Conservation (phyloP, 2,888 invertebrate species). For the Morpho helenor region DNA sequence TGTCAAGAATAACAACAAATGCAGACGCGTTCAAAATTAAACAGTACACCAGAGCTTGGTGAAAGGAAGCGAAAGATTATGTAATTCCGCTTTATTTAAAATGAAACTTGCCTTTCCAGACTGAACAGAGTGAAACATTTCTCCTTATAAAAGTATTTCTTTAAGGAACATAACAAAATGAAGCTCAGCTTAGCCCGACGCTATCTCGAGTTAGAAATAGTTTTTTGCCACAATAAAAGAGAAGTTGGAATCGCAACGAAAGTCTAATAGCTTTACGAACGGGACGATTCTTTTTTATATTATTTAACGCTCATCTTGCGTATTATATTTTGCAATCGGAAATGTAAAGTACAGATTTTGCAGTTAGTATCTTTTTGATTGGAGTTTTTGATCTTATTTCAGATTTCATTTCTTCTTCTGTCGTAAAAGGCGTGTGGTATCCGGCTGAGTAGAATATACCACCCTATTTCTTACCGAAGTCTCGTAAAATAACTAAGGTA, state of each 20-base stretch:
- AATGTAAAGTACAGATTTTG: not conserved
- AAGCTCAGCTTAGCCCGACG: slow-evolving; percentile 9
- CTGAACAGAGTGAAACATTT: slow-evolving; percentile 13
- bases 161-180: slow-evolving; percentile 14
- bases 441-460: too few relatives aligned
- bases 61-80: slow-evolving; percentile 11
- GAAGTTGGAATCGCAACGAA: slow-evolving; percentile 4
- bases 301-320: slow-evolving; percentile 6
- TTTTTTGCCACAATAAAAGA: slow-evolving; percentile 13
- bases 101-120: slow-evolving; percentile 5
- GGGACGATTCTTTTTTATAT: slow-evolving; percentile 9
- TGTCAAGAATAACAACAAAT: too few relatives aligned
- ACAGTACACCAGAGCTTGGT: not conserved
- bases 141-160: slow-evolving; percentile 12
- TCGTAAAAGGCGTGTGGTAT: too few relatives aligned
- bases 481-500: too few relatives aligned
- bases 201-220: slow-evolving; percentile 10
- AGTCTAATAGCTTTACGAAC: slow-evolving; percentile 19
- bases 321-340: not conserved
- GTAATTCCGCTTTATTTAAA: slow-evolving; percentile 11
- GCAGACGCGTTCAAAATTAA: too few relatives aligned
- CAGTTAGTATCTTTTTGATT: too few relatives aligned
- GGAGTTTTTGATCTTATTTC: too few relatives aligned
- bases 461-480: too few relatives aligned
- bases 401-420: too few relatives aligned